Evolutionary conservation across 1,140 invertebrate species (phyloP).

Genomic region (Bradysia coprophila): DNA sequence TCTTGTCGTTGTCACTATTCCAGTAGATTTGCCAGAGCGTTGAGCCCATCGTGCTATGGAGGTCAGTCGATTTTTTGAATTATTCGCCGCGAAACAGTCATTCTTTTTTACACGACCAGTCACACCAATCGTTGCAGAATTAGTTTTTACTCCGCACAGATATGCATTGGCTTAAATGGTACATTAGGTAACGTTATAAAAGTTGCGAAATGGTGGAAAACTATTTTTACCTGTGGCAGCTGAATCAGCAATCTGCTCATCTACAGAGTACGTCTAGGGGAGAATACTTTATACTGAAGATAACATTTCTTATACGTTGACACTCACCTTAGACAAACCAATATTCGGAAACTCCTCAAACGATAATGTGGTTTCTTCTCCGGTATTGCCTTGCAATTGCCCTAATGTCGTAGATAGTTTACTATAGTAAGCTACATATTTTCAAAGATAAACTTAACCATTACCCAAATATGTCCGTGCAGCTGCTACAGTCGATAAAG

Average conservation of each 20-base stretch:
- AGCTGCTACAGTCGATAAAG: slow-evolving; percentile 48
- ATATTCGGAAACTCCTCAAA: slow-evolving; percentile 15
- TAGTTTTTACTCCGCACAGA: slow-evolving; percentile 62
- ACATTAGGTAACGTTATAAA: not conserved
- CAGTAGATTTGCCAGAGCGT: slow-evolving; percentile 40
- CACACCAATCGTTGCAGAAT: slow-evolving; percentile 55
- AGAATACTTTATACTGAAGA: too few relatives aligned
- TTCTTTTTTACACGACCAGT: slow-evolving; percentile 34
- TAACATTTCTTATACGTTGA: too few relatives aligned
- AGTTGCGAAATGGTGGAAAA: slow-evolving; percentile 26
- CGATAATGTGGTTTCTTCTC: slow-evolving; percentile 40
- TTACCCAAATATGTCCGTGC: slow-evolving; percentile 38
- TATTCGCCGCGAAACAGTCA: slow-evolving; percentile 32
- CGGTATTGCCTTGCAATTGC: slow-evolving; percentile 32
- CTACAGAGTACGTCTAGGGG: slow-evolving; percentile 47
- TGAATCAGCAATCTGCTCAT: slow-evolving; percentile 49
- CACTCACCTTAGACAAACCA: slow-evolving; percentile 12
- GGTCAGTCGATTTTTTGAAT: slow-evolving; percentile 29
- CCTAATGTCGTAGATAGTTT: too few relatives aligned
- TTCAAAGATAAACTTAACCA: too few relatives aligned
- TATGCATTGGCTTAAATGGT: slow-evolving; percentile 40
- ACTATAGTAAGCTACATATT: too few relatives aligned
- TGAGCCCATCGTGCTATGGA: slow-evolving; percentile 56
- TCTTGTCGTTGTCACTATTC: slow-evolving; percentile 49
- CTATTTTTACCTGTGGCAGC: slow-evolving; percentile 30